These are phyloP conservation scores for Hydrophis major DNA, from an alignment of 2,797 vertebrate genomes.

Conservation along the genomic window DNA sequence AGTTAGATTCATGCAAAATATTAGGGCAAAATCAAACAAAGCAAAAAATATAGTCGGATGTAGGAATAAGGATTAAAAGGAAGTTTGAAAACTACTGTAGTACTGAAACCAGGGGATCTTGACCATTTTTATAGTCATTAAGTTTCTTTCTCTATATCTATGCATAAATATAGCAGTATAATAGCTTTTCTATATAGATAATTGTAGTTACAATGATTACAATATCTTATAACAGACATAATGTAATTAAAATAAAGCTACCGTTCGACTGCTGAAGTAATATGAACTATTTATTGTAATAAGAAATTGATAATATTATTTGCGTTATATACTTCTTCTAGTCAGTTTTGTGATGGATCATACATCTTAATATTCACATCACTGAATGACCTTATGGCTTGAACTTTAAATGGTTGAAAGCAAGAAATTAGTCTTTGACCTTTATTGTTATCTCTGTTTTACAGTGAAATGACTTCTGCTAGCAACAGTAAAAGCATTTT, in stretches of 20 bases:
- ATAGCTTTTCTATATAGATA: not conserved
- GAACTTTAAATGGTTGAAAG: conserved; percentile 14
- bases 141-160: not conserved
- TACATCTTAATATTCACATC: conserved; percentile 28
- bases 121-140: not conserved
- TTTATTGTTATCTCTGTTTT: conserved; percentile 24
- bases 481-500: conserved; percentile 38
- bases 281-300: conserved; percentile 26
- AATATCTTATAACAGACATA: not conserved
- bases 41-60: not conserved
- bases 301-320: conserved; percentile 45
- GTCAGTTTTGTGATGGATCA: conserved; percentile 11
- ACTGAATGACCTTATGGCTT: conserved; percentile 23
- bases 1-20: not conserved
- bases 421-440: conserved; percentile 25
- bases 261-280: conserved; percentile 31
- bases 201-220: not conserved
- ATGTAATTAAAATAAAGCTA: not conserved
- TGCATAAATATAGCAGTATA: not conserved
- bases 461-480: conserved; percentile 12
- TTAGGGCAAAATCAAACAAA: not conserved
- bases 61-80: not conserved
- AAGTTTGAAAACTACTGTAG: not conserved
- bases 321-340: conserved; percentile 10
- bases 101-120: not conserved